phyloP scores from a whole-genome alignment of 2,888 invertebrate species.

The Allophyes oxyacanthae region DNA sequence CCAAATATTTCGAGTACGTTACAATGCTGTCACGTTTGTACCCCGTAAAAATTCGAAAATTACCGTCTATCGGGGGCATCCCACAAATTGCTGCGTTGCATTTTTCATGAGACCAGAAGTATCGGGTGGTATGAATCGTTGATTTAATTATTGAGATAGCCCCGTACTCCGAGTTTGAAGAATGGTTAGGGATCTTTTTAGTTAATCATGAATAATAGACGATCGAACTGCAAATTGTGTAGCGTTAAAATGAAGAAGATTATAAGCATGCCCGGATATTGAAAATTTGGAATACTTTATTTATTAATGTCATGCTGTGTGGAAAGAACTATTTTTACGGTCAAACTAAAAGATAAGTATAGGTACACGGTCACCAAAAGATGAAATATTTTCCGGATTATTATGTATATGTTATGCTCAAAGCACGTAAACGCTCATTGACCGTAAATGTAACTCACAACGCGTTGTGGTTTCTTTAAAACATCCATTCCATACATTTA shows the following conservation, averaged over 20 bases:
- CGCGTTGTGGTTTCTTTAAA: no score
- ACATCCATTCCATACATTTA: no score
- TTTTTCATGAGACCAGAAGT: constrained; percentile 83
- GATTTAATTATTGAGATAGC: constrained; percentile 85
- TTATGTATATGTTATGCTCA: no score
- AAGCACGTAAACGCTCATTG: no score
- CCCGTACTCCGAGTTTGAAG: constrained; percentile 48
- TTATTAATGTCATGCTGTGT: no score
- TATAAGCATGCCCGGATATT: no score
- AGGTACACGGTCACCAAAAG: no score
- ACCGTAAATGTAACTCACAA: no score
- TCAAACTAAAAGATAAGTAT: no score
- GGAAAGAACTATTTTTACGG: no score
- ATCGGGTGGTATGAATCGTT: constrained; percentile 81
- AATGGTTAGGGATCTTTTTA: constrained; percentile 42
- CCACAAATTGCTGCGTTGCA: constrained; percentile 84
- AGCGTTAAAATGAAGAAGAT: background rate
- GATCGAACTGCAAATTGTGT: constrained; percentile 15
- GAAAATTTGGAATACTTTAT: no score
- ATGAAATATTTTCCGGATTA: no score
- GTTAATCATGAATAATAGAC: constrained; percentile 50
- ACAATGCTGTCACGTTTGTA: constrained; percentile 50
- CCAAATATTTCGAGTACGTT: constrained; percentile 32
- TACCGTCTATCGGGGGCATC: constrained; percentile 68
- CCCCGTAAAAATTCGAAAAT: constrained; percentile 68